phyloP scores from a whole-genome alignment of 2,888 invertebrate species.

The Drosophila nr. fundita region DNA sequence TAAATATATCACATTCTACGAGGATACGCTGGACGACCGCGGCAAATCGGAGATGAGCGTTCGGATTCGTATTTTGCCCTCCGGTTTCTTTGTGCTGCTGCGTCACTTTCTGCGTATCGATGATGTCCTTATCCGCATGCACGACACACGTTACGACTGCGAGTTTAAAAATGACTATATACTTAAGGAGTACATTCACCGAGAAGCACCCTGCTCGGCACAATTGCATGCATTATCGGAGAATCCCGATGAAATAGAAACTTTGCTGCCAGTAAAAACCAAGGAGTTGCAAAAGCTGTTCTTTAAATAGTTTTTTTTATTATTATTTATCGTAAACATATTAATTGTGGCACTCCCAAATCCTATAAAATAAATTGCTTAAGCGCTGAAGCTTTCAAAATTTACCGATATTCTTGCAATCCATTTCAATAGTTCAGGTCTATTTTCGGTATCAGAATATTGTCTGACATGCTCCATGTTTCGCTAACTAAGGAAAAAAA shows the following conservation, averaged over 20 bases:
- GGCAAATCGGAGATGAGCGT: constrained; percentile 95
- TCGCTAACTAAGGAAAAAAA: not conserved
- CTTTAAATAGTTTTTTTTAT: constrained; percentile 66
- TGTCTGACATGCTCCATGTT: not conserved
- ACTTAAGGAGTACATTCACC: constrained; percentile 92
- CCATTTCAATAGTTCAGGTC: not conserved
- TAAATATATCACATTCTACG: constrained; percentile 96
- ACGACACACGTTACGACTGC: constrained; percentile 95
- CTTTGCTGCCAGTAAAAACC: constrained; percentile 87
- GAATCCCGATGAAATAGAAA: constrained; percentile 89
- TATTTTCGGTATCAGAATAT: not conserved
- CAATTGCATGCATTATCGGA: constrained; percentile 87
- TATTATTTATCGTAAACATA: too few relatives aligned
- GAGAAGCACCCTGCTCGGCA: constrained; percentile 90
- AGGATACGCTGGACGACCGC: constrained; percentile 99
- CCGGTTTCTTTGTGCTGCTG: constrained; percentile 94
- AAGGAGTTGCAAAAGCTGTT: constrained; percentile 85
- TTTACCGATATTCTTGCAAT: not conserved
- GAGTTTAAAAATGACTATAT: constrained; percentile 91
- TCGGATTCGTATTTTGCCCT: constrained; percentile 98
- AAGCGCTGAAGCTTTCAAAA: not conserved
- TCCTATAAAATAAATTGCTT: constrained; percentile 21
- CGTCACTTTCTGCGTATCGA: constrained; percentile 98
- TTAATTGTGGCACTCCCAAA: not conserved
- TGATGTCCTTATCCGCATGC: constrained; percentile 93